These are phyloP conservation scores for Capreolus pygargus DNA, from an alignment of 2,113 vertebrate genomes.

Conservation along the genomic window DNA sequence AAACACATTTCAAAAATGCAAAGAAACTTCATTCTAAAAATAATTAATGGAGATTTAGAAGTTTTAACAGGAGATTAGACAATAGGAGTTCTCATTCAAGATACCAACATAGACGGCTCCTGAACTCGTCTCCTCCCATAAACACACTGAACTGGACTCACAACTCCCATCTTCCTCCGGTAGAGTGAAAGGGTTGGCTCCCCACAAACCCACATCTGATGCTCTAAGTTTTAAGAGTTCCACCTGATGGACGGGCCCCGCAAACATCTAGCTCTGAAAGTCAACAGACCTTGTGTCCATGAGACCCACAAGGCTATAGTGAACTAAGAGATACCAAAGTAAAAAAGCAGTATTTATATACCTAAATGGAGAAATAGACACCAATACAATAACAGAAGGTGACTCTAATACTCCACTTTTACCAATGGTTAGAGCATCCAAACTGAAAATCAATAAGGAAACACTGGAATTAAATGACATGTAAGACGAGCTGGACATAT, in stretches of 20 bases:
- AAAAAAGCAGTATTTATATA: not conserved
- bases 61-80: not conserved
- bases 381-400: not conserved
- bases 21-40: not conserved
- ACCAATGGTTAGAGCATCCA: not conserved
- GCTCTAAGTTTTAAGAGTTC: not conserved
- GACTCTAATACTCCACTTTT: not conserved
- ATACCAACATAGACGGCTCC: not conserved
- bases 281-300: not conserved
- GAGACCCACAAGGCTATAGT: not conserved
- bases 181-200: not conserved
- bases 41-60: not conserved
- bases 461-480: not conserved
- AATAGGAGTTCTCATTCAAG: not conserved
- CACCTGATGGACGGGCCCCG: not conserved
- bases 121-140: not conserved
- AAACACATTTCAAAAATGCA: not conserved
- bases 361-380: not conserved
- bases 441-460: not conserved
- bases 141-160: not conserved
- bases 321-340: not conserved
- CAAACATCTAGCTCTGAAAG: not conserved
- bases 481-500: not conserved
- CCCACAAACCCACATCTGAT: not conserved
- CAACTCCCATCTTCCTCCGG: not conserved